Evolutionary conservation across 2,888 invertebrate genomes (phyloP).

Genomic region (Drosophila nr. perissopoda): DNA sequence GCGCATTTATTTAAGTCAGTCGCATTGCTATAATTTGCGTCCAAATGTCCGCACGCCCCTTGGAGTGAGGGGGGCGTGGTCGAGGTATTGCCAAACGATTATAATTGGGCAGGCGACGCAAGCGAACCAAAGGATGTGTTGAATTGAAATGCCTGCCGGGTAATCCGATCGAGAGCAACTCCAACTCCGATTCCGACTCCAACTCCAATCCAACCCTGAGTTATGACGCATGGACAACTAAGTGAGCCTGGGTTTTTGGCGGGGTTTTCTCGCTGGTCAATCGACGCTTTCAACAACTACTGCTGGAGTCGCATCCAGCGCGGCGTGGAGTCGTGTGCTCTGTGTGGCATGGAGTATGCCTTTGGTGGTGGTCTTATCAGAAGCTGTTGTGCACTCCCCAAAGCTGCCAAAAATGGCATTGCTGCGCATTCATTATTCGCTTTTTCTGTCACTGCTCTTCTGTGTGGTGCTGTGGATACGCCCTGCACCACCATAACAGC

Average conservation of each 20-base stretch:
- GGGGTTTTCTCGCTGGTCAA: constrained; percentile 55
- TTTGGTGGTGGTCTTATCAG: constrained; percentile 84
- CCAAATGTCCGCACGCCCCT: constrained; percentile 63
- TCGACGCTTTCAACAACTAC: constrained; percentile 81
- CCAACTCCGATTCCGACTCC: background rate
- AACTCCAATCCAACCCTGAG: constrained; percentile 34
- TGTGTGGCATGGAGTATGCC: constrained; percentile 1
- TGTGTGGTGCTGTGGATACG: constrained; percentile 19
- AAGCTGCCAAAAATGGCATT: constrained; percentile 80
- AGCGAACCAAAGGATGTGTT: constrained; percentile 72
- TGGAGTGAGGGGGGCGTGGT: constrained; percentile 26
- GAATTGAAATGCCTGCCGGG: constrained; percentile 80
- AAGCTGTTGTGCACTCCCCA: constrained; percentile 80
- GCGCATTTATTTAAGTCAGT: constrained; percentile 79
- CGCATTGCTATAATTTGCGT: constrained; percentile 75
- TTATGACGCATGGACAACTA: constrained; percentile 70
- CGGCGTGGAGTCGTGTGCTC: background rate
- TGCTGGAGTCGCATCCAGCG: constrained; percentile 20
- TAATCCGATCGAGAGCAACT: constrained; percentile 70
- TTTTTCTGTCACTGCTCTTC: constrained; percentile 56
- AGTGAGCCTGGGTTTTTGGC: constrained; percentile 56
- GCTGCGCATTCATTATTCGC: constrained; percentile 76
- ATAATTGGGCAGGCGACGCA: constrained; percentile 64
- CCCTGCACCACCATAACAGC: constrained; percentile 40
- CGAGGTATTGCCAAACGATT: constrained; percentile 31